Evolutionary conservation across 1,140 invertebrate genomes (phyloP), one percentile per base, ranked within the genome.

Genomic region (Spodoptera frugiperda): DNA sequence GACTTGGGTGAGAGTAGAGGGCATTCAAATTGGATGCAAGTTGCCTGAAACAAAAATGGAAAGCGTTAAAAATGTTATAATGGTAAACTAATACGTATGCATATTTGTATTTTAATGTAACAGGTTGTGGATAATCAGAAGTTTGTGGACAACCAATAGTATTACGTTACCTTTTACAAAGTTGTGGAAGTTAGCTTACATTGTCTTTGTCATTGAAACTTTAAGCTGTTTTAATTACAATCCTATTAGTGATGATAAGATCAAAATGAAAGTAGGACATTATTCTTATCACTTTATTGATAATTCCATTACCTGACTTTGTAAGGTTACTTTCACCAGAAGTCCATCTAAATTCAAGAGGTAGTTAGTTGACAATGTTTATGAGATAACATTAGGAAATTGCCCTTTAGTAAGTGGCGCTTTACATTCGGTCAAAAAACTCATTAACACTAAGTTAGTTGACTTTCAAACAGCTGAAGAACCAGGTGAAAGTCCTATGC

Each of bases 401-500:
- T 51, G 65, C 65, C 65, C 65, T 68, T 68, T 68, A n/a, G 65
- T 21, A 48, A 65, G 17, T 33, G 65, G 19, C n/a, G 51, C 15
- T 71, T 55, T 25, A 49, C 53, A 19, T 55, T 21, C 44, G 33
- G 57, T 75, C 57, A 75, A 75, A 2, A 19, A 75, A 73, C 59
- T 74, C 71, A 68, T 78, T 65, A 67, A 17, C 61, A 39, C 33
- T 39, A 39, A 70, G 54, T 44, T 21, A 48, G 73, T 79, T 75
- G 75, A 74, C 72, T 83, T 79, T 80, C 81, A 55, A 83, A 77
- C 72, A 61, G 75, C 73, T 78, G 78, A 78, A 78, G 81, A 77
- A 80, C 73, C 63, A 84, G 79, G 82, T 86, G 81, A 91, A 90
- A 93, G 87, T 88, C 79, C 86, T 84, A 79, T 86, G 77, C 81